Evolutionary conservation across 2,888 invertebrate genomes (phyloP).

Genomic region (Drosophila meridionalis): DNA sequence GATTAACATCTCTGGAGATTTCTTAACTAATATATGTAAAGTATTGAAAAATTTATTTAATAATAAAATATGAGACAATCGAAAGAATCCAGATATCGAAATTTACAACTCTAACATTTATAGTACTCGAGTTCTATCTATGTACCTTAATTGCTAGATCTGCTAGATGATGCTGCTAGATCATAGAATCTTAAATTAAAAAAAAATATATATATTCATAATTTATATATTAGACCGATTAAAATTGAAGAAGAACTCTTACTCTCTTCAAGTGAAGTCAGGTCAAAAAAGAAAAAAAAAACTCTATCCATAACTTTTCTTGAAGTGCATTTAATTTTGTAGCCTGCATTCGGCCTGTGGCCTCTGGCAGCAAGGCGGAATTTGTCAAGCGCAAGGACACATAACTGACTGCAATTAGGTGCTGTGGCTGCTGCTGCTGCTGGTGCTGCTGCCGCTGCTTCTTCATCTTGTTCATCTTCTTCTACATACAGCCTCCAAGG

Average conservation of each 20-base stretch:
- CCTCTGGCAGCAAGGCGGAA: slow-evolving; percentile 56
- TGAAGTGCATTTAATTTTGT: slow-evolving; percentile 28
- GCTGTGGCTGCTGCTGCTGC: slow-evolving; percentile 10
- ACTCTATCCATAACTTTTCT: slow-evolving; percentile 8
- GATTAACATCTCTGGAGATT: neutral
- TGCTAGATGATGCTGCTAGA: no score
- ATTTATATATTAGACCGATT: no score
- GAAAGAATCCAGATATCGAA: neutral
- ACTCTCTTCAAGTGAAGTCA: neutral
- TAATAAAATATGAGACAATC: neutral
- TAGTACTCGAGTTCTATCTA: neutral
- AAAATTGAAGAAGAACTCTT: neutral
- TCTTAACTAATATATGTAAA: neutral
- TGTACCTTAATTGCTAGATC: neutral
- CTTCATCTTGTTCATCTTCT: slow-evolving; percentile 7
- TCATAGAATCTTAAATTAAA: no score
- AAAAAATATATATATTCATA: no score
- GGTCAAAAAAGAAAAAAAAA: neutral
- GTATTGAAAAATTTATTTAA: neutral
- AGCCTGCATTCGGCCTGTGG: slow-evolving; percentile 31
- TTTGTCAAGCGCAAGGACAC: slow-evolving; percentile 80
- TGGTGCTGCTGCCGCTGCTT: slow-evolving; percentile 9
- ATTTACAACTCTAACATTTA: neutral
- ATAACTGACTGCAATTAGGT: slow-evolving; percentile 72
- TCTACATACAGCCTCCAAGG: slow-evolving; percentile 4